Conservation (phyloP, 2,797 vertebrate genomes). For the Podarcis lilfordi region DNA sequence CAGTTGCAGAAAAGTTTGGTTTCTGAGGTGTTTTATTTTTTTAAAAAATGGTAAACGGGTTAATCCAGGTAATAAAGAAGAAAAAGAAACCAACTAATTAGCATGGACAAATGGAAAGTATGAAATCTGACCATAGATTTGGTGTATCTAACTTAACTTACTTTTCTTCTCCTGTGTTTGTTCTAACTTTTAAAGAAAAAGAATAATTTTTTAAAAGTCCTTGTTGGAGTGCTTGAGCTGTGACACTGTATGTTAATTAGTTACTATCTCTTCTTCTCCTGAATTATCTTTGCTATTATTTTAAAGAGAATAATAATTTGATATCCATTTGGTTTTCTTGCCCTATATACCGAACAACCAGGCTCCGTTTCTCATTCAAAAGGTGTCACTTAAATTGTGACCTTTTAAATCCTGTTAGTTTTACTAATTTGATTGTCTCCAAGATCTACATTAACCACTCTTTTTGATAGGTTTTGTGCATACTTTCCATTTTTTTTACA, state of each 20-base stretch:
- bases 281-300: neutral
- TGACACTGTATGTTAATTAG: neutral
- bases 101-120: neutral
- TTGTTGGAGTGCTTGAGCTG: neutral
- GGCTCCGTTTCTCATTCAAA: neutral
- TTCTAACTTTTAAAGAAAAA: neutral
- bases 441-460: slow-evolving; percentile 7
- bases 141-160: neutral
- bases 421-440: slow-evolving; percentile 36
- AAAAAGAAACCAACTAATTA: neutral
- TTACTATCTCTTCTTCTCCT: neutral
- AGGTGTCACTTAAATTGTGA: slow-evolving; percentile 19
- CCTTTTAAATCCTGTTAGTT: slow-evolving; percentile 28
- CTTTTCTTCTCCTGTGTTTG: neutral
- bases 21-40: neutral
- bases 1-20: neutral
- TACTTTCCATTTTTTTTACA: neutral
- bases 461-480: neutral
- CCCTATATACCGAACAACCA: neutral
- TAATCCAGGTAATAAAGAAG: neutral
- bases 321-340: neutral
- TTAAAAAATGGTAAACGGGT: neutral
- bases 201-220: too few relatives aligned
- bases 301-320: neutral
- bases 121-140: neutral